Base-by-base conservation (phyloP, 2,797 vertebrate genomes). In the Holocentrus rufus region DNA sequence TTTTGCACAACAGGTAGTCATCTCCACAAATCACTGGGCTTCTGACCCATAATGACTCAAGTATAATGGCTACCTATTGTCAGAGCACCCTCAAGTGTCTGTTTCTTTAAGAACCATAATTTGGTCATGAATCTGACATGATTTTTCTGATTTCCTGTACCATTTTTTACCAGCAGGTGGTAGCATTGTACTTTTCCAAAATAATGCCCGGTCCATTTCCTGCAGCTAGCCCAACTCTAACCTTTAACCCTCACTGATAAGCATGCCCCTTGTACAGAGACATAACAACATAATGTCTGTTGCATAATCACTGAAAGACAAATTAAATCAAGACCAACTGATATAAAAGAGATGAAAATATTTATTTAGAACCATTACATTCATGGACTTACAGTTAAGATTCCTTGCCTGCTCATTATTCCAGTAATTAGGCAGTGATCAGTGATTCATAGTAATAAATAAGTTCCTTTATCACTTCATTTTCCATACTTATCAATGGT, bases 131-230 rank as follows among this genome's bases (percentile, higher is more conserved):
- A 44, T 44, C 42, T 31, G 54, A 30, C 54, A 30, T 34, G 9
- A 15, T 69, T 52, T n/a, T 1, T 50, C 5, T 46, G 15, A 49
- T 49, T 53, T n/a, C 11, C 23, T 30, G 27, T 53, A 62, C 36
- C 18, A 15, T 2, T 14, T 58, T 13, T 7, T 1, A 1, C 85
- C 89, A 88, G 74, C 72, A 92, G 89, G 54, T 75, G 81, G 89
- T 68, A 78, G 72, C 77, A 76, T 85, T 82, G 87, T 14, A 65
- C 74, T 71, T 64, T 53, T 39, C 15, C 20, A 23, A n/a, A n/a
- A n/a, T n/a, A n/a, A n/a, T n/a, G 2, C 14, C 6, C 6, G 5
- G 5, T n/a, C 1, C 0, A 66, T 34, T 34, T 7, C 31, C 31
- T 2, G 8, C 5, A 39, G 36, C 42, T 5, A 44, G 4, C 14